A percentile compares a stretch with the other conserved stretches of the same genome.
phyloP scores from a whole-genome alignment of 2,797 vertebrate species.

The Scleropages formosus region DNA sequence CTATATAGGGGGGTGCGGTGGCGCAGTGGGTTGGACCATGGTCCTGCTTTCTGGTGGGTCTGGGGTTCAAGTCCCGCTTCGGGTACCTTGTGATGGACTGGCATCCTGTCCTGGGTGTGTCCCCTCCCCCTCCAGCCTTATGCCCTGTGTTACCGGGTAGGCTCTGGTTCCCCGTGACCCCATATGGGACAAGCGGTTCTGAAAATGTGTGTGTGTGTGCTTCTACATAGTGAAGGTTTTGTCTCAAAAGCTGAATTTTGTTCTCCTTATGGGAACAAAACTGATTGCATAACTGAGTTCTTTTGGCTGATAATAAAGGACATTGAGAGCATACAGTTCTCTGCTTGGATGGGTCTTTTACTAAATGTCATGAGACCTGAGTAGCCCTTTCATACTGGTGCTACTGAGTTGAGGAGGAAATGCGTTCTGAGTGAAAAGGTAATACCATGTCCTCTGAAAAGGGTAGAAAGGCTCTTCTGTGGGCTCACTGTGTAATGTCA shows the following conservation, averaged over 20 bases:
- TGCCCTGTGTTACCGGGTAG: too few relatives aligned
- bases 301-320: not conserved
- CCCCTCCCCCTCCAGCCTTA: too few relatives aligned
- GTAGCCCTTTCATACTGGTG: not conserved
- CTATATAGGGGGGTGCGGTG: too few relatives aligned
- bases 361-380: conserved; percentile 9
- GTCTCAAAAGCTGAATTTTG: not conserved
- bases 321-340: not conserved
- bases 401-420: conserved; percentile 8
- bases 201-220: too few relatives aligned
- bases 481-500: not conserved
- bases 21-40: too few relatives aligned
- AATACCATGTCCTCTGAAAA: not conserved
- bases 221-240: conserved; percentile 11
- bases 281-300: not conserved
- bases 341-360: not conserved
- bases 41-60: too few relatives aligned
- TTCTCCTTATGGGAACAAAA: too few relatives aligned
- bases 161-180: too few relatives aligned
- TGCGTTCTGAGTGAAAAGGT: not conserved
- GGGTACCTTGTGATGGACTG: too few relatives aligned
- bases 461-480: not conserved
- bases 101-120: too few relatives aligned
- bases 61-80: too few relatives aligned
- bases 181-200: too few relatives aligned